Percentiles rank a stretch among this genome's conserved stretches.
Evolutionary conservation across 2,797 vertebrate genomes (phyloP).

Genomic region (Hapalemur alaotrensis): DNA sequence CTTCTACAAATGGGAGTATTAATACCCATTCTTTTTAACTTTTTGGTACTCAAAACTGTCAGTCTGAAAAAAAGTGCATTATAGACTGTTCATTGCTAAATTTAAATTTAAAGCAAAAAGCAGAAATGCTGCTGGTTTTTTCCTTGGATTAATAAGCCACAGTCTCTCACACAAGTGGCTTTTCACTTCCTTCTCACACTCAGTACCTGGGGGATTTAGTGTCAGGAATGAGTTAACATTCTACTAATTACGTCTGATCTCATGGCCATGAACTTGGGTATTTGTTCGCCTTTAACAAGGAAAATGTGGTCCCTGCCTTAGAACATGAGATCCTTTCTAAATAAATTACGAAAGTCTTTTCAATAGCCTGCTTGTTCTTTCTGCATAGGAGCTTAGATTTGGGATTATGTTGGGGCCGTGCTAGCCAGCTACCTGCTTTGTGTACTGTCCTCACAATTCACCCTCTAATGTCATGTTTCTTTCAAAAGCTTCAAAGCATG

Average conservation of each 20-base stretch:
- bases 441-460: not conserved
- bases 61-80: not conserved
- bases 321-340: slow-evolving; percentile 31
- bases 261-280: not conserved
- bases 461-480: not conserved
- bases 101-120: not conserved
- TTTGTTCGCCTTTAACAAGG: not conserved
- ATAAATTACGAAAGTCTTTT: not conserved
- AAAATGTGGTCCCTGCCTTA: not conserved
- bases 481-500: not conserved
- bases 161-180: not conserved
- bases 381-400: not conserved
- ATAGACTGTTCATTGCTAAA: not conserved
- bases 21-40: not conserved
- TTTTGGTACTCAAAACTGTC: not conserved
- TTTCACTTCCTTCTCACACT: not conserved
- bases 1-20: not conserved
- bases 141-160: not conserved
- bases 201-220: not conserved
- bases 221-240: not conserved
- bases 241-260: not conserved
- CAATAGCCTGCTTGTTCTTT: not conserved
- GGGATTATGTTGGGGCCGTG: not conserved
- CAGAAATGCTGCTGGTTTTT: not conserved
- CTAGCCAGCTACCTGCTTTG: not conserved